phyloP scores from a whole-genome alignment of 2,888 invertebrate genomes.

The Cybosia mesomella region DNA sequence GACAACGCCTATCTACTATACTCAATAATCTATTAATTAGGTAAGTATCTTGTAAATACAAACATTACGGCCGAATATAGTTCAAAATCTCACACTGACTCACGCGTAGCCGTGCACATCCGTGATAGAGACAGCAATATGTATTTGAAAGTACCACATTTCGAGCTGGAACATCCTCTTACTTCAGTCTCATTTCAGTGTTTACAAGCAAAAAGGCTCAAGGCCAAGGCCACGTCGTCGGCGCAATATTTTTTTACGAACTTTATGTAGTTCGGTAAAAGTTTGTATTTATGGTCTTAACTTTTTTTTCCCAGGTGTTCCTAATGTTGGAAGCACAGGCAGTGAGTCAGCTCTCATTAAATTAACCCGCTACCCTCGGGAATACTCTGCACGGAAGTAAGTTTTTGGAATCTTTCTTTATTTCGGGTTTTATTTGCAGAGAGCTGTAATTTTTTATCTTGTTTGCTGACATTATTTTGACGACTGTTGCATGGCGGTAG shows the following conservation, averaged over 20 bases:
- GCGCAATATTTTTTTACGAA: slow-evolving; percentile 14
- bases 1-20: no score
- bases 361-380: slow-evolving; percentile 15
- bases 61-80: no score
- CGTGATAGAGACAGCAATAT: not conserved
- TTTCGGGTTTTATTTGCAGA: slow-evolving; percentile 19
- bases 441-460: slow-evolving; percentile 2
- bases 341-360: slow-evolving; percentile 23
- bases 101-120: no score
- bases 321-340: slow-evolving; percentile 12
- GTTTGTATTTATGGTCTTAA: slow-evolving; percentile 18
- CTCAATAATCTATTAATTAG: no score
- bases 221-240: slow-evolving; percentile 17
- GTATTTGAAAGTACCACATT: not conserved
- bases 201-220: slow-evolving; percentile 19
- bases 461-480: not conserved
- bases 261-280: slow-evolving; percentile 5
- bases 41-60: no score
- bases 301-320: slow-evolving; percentile 7
- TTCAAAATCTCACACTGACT: no score
- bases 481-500: not conserved
- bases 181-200: slow-evolving; percentile 26
- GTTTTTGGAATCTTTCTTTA: slow-evolving; percentile 19
- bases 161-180: not conserved
- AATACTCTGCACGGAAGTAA: slow-evolving; percentile 9